Evolutionary conservation across 1,140 invertebrate genomes (phyloP).

Genomic region (Tetramorium simillimum): DNA sequence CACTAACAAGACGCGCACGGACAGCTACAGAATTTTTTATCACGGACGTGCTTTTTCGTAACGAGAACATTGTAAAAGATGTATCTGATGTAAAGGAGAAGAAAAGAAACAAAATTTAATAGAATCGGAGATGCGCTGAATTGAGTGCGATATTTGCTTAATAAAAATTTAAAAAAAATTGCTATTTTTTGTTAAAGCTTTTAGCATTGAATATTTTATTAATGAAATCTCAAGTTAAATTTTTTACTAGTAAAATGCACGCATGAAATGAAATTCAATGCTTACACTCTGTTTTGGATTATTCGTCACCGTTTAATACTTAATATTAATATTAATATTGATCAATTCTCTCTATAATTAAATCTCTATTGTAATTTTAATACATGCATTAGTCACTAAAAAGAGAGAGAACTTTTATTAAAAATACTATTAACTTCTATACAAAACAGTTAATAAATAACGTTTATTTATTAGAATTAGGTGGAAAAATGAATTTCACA

Average conservation of each 20-base stretch:
- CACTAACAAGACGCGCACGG: neutral
- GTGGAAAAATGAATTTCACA: neutral
- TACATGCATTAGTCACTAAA: neutral
- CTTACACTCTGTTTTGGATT: neutral
- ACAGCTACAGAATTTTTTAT: neutral
- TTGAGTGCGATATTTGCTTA: neutral
- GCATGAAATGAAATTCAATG: neutral
- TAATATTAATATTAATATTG: neutral
- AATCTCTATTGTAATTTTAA: neutral
- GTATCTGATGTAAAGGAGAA: neutral
- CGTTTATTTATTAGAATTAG: neutral
- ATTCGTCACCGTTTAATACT: neutral
- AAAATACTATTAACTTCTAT: neutral
- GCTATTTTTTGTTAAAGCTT: neutral
- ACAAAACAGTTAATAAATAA: neutral
- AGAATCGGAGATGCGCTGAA: neutral
- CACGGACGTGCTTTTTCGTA: neutral
- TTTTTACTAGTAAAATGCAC: neutral
- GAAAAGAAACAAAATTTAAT: neutral
- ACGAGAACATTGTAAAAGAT: neutral
- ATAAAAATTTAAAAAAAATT: constrained; percentile 8
- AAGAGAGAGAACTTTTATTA: neutral
- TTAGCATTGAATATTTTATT: neutral
- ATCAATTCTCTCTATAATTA: neutral
- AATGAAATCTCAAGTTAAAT: constrained; percentile 1